phyloP scores from a whole-genome alignment of 2,113 vertebrate genomes.

The Raja brachyura region DNA sequence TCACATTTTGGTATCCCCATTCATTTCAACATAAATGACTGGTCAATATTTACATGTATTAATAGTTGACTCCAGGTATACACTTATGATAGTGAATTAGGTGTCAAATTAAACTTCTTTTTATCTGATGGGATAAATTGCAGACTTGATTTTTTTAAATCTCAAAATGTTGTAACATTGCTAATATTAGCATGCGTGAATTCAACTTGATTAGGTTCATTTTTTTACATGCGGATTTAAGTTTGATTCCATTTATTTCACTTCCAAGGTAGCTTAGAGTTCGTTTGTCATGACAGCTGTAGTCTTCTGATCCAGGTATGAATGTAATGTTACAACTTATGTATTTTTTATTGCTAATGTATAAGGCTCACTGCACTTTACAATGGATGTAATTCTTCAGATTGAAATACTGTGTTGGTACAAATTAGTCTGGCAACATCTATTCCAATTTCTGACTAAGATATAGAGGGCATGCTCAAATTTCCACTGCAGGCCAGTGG shows the following conservation, averaged over 20 bases:
- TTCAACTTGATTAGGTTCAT: not conserved
- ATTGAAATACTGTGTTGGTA: not conserved
- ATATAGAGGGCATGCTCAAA: not conserved
- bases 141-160: too few relatives aligned
- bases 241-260: not conserved
- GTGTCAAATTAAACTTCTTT: too few relatives aligned
- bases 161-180: too few relatives aligned
- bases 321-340: not conserved
- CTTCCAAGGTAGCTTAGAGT: not conserved
- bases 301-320: not conserved
- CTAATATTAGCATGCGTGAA: not conserved
- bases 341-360: not conserved
- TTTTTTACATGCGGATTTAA: not conserved
- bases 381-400: not conserved
- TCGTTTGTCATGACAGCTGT: not conserved
- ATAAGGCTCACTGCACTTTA: not conserved
- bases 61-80: not conserved
- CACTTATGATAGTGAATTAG: too few relatives aligned
- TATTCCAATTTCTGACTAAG: not conserved
- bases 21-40: not conserved
- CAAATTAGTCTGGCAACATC: not conserved
- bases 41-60: not conserved
- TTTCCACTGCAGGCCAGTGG: not conserved
- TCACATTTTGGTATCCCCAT: not conserved
- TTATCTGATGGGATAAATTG: too few relatives aligned